Evolutionary conservation across 2,888 invertebrate genomes (phyloP).

Genomic region (Drosophila quinaria): DNA sequence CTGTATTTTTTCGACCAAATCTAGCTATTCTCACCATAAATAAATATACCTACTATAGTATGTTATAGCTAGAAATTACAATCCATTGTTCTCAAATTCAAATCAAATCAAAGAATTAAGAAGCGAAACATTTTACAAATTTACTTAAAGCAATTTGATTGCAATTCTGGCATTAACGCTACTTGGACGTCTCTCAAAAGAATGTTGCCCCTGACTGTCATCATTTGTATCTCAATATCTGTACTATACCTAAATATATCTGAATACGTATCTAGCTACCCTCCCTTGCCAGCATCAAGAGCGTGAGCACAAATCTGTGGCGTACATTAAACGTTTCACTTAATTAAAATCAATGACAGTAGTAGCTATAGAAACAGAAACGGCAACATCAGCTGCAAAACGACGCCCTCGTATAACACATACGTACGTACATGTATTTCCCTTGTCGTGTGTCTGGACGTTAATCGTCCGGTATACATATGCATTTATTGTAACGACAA

Average conservation of each 20-base stretch:
- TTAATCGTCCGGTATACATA: conserved; percentile 13
- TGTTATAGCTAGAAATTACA: no score
- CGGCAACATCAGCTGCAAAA: conserved; percentile 42
- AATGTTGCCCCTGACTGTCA: conserved; percentile 31
- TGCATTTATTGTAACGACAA: conserved; percentile 12
- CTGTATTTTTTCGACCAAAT: no score
- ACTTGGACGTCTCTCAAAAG: conserved; percentile 4
- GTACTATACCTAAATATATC: not conserved
- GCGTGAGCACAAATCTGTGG: conserved; percentile 70
- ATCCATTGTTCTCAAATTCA: no score
- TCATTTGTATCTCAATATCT: no score
- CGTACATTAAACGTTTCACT: conserved; percentile 74
- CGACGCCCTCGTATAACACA: conserved; percentile 60
- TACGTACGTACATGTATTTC: not conserved
- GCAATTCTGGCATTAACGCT: not conserved
- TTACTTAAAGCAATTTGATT: conserved; percentile 58
- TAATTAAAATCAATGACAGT: conserved; percentile 52
- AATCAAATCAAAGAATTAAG: no score
- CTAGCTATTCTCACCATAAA: no score
- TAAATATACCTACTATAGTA: no score
- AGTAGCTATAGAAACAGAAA: not conserved
- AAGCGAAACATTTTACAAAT: conserved; percentile 9
- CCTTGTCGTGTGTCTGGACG: conserved; percentile 22
- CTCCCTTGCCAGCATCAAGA: conserved; percentile 54
- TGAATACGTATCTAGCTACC: not conserved